Evolutionary conservation across 2,113 vertebrate genomes (phyloP).

Genomic region (Procavia capensis): DNA sequence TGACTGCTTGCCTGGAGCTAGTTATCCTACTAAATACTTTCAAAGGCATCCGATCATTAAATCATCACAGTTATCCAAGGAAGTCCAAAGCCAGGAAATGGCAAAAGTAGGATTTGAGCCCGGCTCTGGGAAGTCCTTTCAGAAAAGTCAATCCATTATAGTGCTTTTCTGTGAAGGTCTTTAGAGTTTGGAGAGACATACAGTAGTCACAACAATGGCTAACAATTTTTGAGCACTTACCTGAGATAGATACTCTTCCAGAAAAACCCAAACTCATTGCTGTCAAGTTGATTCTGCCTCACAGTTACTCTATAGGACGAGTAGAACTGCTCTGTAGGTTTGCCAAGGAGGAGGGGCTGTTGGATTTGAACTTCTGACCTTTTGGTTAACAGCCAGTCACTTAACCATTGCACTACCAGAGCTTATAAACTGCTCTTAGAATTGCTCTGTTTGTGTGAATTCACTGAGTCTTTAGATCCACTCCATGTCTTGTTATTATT

Average conservation of each 20-base stretch:
- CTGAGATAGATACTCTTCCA: background rate
- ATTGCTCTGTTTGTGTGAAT: conserved; percentile 17
- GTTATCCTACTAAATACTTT: background rate
- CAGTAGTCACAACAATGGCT: background rate
- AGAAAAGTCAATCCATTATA: background rate
- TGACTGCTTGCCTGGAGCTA: background rate
- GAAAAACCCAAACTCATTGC: too few relatives aligned
- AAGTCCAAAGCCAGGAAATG: background rate
- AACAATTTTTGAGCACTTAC: background rate
- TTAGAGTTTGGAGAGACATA: background rate
- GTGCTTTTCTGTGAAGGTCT: background rate
- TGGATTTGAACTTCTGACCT: too few relatives aligned
- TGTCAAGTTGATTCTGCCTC: too few relatives aligned
- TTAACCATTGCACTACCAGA: too few relatives aligned
- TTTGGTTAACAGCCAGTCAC: too few relatives aligned
- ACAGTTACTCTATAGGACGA: too few relatives aligned
- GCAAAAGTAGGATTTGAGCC: background rate
- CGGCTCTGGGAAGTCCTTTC: background rate
- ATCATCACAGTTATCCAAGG: background rate
- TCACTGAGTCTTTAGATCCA: background rate
- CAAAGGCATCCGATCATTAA: conserved; percentile 11
- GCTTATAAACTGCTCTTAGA: too few relatives aligned
- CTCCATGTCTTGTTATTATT: background rate
- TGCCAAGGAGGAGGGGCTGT: too few relatives aligned
- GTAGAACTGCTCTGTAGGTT: too few relatives aligned